Base-by-base conservation (phyloP, 2,113 vertebrate species). In the Leptosomus discolor region DNA sequence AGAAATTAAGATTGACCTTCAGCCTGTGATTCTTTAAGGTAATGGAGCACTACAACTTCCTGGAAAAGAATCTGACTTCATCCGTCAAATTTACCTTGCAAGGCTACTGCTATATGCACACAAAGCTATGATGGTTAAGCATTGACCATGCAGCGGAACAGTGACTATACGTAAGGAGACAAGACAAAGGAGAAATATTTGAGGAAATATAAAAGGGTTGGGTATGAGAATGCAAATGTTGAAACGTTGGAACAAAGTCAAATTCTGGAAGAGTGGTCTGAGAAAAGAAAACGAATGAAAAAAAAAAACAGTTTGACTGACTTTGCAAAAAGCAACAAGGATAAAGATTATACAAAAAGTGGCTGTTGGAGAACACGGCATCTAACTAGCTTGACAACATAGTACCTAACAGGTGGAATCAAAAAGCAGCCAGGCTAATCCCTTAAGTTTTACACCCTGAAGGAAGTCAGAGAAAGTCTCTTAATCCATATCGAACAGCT, bases 401-500 rank as follows among this genome's bases (percentile, higher is more conserved):
- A 57, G 73, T 24, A 43, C 64, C 51, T 24, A 56, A 41, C 53
- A 85, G 85, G 91, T 46, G 39, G 70, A 87, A 79, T 43, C 61
- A 76, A 51, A 61, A 27, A 48, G 82, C 53, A 90, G 85, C 51
- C 76, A 45, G 3, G 11, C 23, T 16, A 92, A 70, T 45, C 81
- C 88, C 41, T 21, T 51, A 12, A 45, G 17, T 57, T 80, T 69
- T 74, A 61, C 69, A 85, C 65, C 70, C 78, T 57, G 70, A 30
- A 51, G 48, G 57, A 85, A 94, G 39, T 69, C 63, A 94, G 82
- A 71, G 74, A 82, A 95, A 92, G 67, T 71, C 26, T 51, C 74
- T 78, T 82, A 94, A 94, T 93, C 90, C 19, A 4, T 29, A 32
- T 9, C 36, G 83, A 95, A 81, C 88, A 87, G 69, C 90, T 54